phyloP scores from a whole-genome alignment of 2,797 vertebrate genomes.

The Masticophis lateralis region DNA sequence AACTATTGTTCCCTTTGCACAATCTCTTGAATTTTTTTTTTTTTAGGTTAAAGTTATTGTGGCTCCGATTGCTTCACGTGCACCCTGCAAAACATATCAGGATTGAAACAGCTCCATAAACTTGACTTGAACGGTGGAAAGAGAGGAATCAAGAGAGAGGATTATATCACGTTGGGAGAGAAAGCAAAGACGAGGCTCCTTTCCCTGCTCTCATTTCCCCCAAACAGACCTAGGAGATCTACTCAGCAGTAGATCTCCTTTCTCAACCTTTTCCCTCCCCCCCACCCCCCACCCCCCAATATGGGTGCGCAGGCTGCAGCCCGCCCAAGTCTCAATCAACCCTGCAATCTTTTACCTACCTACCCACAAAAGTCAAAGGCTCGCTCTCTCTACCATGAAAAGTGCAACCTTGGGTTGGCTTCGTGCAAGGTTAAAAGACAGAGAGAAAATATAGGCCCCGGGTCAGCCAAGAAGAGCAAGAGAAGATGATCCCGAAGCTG shows the following conservation, averaged over 20 bases:
- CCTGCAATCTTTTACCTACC: background rate
- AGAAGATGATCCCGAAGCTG: background rate
- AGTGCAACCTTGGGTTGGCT: background rate
- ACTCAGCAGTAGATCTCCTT: background rate
- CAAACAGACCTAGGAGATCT: background rate
- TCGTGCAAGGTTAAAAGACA: background rate
- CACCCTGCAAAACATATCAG: background rate
- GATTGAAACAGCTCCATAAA: background rate
- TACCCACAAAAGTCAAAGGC: background rate
- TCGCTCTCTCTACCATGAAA: background rate
- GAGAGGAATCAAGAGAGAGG: background rate
- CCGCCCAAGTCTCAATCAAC: background rate
- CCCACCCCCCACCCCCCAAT: no score
- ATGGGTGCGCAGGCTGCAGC: background rate
- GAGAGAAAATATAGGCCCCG: background rate
- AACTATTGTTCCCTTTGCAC: background rate
- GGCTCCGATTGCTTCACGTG: background rate
- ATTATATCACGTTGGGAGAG: background rate
- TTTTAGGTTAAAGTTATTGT: background rate
- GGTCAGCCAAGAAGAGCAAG: background rate
- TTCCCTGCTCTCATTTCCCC: background rate
- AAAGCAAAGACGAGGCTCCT: background rate
- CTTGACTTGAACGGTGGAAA: background rate
- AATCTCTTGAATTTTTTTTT: background rate
- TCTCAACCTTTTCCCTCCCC: background rate